A percentile compares a stretch with the other conserved stretches of the same genome.
Evolutionary conservation across 2,113 vertebrate genomes (phyloP).

Genomic region (Murina feae): DNA sequence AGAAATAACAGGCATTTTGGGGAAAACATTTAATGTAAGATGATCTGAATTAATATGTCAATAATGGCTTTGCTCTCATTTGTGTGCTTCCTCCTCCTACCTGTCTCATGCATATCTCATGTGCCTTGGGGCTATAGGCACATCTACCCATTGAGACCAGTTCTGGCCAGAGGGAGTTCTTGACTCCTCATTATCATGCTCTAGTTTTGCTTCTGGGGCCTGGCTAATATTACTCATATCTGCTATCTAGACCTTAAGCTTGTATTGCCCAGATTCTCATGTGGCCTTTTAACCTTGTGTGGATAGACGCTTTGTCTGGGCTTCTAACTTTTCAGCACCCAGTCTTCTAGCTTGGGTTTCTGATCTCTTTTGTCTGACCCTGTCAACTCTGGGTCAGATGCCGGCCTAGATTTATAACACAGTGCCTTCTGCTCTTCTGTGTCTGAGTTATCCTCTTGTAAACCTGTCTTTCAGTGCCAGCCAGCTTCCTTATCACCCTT

Average conservation of each 20-base stretch:
- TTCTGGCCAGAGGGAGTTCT: constrained; percentile 1
- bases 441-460: background rate
- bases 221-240: background rate
- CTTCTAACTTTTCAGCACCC: background rate
- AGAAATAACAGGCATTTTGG: background rate
- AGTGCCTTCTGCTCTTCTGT: background rate
- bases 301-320: constrained; percentile 10
- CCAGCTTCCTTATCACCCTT: background rate
- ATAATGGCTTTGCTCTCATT: background rate
- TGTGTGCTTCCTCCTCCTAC: background rate
- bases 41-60: background rate
- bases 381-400: constrained; percentile 7
- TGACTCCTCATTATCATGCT: background rate
- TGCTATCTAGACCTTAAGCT: constrained; percentile 13
- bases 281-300: constrained; percentile 6
- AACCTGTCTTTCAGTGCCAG: background rate
- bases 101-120: background rate
- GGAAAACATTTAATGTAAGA: background rate
- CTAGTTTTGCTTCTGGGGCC: background rate
- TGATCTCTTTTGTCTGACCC: constrained; percentile 4
- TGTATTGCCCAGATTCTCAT: background rate
- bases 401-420: constrained; percentile 36
- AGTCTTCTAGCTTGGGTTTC: constrained; percentile 6
- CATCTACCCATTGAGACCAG: background rate
- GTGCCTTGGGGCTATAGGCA: background rate